phyloP scores from a whole-genome alignment of 2,113 vertebrate genomes.

The Periophthalmodon schlosseri region DNA sequence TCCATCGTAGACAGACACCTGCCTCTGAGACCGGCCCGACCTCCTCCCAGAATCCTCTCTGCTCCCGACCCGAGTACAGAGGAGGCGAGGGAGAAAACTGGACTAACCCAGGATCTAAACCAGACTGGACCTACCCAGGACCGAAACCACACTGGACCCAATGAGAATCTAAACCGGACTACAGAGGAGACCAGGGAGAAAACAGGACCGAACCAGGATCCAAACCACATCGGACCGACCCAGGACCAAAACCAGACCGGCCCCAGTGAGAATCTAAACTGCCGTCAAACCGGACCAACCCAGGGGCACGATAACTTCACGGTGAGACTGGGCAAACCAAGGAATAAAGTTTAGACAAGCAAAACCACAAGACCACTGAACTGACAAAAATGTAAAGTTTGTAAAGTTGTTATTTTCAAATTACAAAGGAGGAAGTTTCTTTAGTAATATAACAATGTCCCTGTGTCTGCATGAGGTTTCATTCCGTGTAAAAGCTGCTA shows the following conservation, averaged over 20 bases:
- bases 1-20: constrained; percentile 39
- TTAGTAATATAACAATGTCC: too few relatives aligned
- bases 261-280: not conserved
- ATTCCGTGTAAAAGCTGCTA: too few relatives aligned
- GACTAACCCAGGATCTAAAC: not conserved
- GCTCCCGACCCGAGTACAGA: not conserved
- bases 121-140: not conserved
- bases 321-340: not conserved
- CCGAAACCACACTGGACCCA: not conserved
- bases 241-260: not conserved
- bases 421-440: too few relatives aligned
- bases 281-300: too few relatives aligned
- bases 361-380: too few relatives aligned
- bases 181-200: not conserved
- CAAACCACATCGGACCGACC: not conserved
- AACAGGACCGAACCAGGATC: not conserved
- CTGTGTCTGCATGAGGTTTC: too few relatives aligned
- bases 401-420: too few relatives aligned
- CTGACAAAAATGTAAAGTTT: too few relatives aligned
- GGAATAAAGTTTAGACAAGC: too few relatives aligned
- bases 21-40: constrained; percentile 80
- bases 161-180: not conserved
- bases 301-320: not conserved
- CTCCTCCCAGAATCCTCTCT: constrained; percentile 74
- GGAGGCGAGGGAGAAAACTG: not conserved